These are phyloP conservation scores for Steinernema feltiae DNA, from an alignment of 1,140 invertebrate genomes.

Conservation along the genomic window DNA sequence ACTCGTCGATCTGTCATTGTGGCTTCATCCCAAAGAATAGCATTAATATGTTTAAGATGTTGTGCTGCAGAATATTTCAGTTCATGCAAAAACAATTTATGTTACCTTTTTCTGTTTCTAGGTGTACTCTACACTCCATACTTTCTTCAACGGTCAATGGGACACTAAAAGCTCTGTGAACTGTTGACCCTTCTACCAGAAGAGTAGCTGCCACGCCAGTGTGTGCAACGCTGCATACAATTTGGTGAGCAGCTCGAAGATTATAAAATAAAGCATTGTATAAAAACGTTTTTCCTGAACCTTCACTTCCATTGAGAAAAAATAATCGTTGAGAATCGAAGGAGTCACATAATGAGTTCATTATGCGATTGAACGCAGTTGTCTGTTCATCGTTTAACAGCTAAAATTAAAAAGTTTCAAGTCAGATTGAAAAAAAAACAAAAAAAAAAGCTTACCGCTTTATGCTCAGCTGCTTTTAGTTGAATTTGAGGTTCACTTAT, in stretches of 20 bases:
- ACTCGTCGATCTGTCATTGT: slow-evolving; percentile 21
- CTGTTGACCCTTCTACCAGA: slow-evolving; percentile 38
- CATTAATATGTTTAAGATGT: background rate
- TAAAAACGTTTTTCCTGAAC: slow-evolving; percentile 59
- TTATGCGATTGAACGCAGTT: background rate
- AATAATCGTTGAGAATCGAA: slow-evolving; percentile 16
- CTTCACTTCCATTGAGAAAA: slow-evolving; percentile 51
- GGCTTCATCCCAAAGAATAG: slow-evolving; percentile 22
- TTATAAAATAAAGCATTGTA: slow-evolving; percentile 40
- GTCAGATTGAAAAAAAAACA: too few relatives aligned
- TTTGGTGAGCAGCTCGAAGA: background rate
- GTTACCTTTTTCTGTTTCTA: slow-evolving; percentile 20
- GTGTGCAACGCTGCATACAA: slow-evolving; percentile 30
- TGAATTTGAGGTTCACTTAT: background rate
- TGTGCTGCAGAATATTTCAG: background rate
- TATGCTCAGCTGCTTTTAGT: background rate
- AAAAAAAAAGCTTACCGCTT: background rate
- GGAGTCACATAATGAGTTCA: background rate
- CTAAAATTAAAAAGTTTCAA: too few relatives aligned
- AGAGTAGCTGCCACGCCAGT: slow-evolving; percentile 54
- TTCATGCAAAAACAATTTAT: background rate
- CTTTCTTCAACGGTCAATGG: slow-evolving; percentile 14
- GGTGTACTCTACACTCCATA: background rate
- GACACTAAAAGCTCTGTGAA: slow-evolving; percentile 28
- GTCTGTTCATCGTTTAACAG: background rate